Percentiles rank a stretch among this genome's conserved stretches.
Evolutionary conservation across 2,113 vertebrate species (phyloP).

Genomic region (Nothobranchius furzeri): DNA sequence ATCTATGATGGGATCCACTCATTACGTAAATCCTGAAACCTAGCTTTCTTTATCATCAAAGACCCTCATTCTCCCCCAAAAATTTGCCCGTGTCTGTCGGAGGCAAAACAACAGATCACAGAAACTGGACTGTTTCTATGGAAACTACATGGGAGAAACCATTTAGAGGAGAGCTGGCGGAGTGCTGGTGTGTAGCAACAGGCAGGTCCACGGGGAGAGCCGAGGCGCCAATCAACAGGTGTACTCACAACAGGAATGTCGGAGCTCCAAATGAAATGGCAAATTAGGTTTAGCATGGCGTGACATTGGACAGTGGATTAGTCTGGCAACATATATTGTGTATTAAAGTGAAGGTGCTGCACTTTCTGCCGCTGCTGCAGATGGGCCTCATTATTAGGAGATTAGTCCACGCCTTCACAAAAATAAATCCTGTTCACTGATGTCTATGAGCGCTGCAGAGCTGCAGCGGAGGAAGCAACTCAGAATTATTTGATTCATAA

Average conservation of each 20-base stretch:
- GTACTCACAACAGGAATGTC: constrained; percentile 47
- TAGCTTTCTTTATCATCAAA: constrained; percentile 76
- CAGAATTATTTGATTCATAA: constrained; percentile 17
- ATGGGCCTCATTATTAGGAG: constrained; percentile 72
- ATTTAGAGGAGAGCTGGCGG: constrained; percentile 53
- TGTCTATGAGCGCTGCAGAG: constrained; percentile 37
- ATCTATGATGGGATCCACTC: constrained; percentile 68
- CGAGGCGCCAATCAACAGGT: constrained; percentile 72
- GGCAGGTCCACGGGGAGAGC: constrained; percentile 29
- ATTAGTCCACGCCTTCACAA: constrained; percentile 56
- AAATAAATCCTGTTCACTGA: constrained; percentile 41
- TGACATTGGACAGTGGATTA: constrained; percentile 58
- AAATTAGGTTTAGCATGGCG: constrained; percentile 61
- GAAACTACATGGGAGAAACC: constrained; percentile 75
- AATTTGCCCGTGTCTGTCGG: constrained; percentile 69
- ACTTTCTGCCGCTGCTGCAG: constrained; percentile 53
- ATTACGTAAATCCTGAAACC: constrained; percentile 74
- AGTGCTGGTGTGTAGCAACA: constrained; percentile 1
- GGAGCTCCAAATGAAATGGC: constrained; percentile 52
- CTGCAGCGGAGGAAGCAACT: constrained; percentile 15
- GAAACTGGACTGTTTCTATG: constrained; percentile 78
- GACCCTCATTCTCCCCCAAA: constrained; percentile 67
- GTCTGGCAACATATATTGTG: constrained; percentile 50
- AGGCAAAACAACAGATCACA: constrained; percentile 72
- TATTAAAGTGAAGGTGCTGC: constrained; percentile 61